A percentile compares a stretch with the other conserved stretches of the same genome.
Conservation (phyloP, 1,140 invertebrate species). For the Colletes latitarsis region DNA sequence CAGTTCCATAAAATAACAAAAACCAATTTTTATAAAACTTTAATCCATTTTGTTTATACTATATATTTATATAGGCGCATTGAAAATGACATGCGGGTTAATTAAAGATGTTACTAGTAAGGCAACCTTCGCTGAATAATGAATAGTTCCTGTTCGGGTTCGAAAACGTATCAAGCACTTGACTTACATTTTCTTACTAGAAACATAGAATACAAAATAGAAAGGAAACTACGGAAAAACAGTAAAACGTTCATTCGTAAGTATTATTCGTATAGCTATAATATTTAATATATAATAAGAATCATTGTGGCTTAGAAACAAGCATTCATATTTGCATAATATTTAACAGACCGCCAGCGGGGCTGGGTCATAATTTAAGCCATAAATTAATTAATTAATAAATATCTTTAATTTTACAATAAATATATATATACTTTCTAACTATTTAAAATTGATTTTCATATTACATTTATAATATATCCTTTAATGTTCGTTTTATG, state of each 20-base stretch:
- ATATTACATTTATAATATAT: background rate
- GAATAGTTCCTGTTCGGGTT: constrained; percentile 19
- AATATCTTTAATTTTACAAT: no score
- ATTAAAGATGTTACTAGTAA: constrained; percentile 57
- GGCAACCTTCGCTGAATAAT: constrained; percentile 43
- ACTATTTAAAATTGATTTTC: no score
- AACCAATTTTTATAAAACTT: constrained; percentile 11
- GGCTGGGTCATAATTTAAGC: no score
- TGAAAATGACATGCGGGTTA: constrained; percentile 60
- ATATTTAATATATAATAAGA: no score
- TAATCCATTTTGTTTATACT: constrained; percentile 65
- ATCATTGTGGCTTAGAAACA: background rate
- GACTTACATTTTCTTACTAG: constrained; percentile 26
- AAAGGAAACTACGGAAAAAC: background rate
- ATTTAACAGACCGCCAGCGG: background rate
- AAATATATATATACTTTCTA: no score
- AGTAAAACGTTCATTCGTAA: background rate
- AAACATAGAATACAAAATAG: background rate
- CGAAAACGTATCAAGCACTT: constrained; percentile 39
- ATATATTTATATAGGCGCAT: constrained; percentile 24
- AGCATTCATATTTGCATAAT: background rate
- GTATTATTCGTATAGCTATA: no score
- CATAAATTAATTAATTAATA: no score
- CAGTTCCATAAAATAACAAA: constrained; percentile 20
- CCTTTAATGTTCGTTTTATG: background rate